Conservation (phyloP, 1,140 invertebrate genomes). For the Pseudomyrmex pallidus region DNA sequence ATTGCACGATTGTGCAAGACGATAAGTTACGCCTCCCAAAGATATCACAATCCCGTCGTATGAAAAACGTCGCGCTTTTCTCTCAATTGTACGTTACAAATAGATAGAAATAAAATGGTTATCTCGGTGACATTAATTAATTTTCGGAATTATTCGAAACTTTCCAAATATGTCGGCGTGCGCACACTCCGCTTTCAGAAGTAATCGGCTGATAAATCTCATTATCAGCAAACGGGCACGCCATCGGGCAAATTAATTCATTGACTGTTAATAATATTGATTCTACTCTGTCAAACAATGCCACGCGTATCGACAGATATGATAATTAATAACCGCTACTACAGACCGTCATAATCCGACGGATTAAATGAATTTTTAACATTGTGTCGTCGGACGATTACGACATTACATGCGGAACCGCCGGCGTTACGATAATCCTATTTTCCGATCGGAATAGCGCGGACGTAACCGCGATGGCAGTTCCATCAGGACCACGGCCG, state of each 20-base stretch:
- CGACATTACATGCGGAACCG: slow-evolving; percentile 15
- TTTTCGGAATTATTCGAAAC: slow-evolving; percentile 43
- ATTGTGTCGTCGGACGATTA: background rate
- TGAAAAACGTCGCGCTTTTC: background rate
- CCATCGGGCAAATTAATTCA: slow-evolving; percentile 55
- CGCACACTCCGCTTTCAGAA: slow-evolving; percentile 22
- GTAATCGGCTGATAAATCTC: slow-evolving; percentile 57
- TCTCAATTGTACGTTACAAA: background rate
- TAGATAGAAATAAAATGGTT: background rate
- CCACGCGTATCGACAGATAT: slow-evolving; percentile 49
- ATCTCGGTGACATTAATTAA: slow-evolving; percentile 41
- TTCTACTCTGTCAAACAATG: slow-evolving; percentile 60
- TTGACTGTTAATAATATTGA: slow-evolving; percentile 62
- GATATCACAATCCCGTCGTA: background rate
- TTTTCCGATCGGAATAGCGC: slow-evolving; percentile 32
- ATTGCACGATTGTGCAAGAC: background rate
- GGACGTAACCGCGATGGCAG: slow-evolving; percentile 3
- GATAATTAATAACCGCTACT: slow-evolving; percentile 53
- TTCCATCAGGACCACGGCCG: background rate
- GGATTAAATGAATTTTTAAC: slow-evolving; percentile 56
- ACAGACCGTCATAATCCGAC: slow-evolving; percentile 47
- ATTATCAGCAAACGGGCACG: slow-evolving; percentile 50
- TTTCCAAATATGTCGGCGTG: slow-evolving; percentile 29
- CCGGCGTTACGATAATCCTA: slow-evolving; percentile 35
- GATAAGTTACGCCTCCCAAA: background rate